Conservation (phyloP, 2,888 invertebrate genomes). For the Oscheius sp. region DNA sequence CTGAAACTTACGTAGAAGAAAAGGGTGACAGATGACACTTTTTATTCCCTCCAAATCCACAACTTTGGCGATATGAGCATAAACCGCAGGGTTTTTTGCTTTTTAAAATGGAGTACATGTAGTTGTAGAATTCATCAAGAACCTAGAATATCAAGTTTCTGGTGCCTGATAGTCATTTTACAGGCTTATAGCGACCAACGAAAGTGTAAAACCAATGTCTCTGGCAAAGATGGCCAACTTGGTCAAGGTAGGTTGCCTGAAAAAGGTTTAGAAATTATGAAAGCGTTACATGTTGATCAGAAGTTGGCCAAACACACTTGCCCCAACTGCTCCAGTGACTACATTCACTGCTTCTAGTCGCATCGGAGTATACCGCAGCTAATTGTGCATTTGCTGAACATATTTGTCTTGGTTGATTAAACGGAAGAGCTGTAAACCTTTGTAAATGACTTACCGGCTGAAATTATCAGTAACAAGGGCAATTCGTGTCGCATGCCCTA, state of each 20-base stretch:
- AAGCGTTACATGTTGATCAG: background rate
- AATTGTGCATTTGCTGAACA: no score
- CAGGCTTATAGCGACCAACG: conserved; percentile 53
- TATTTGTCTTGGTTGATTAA: no score
- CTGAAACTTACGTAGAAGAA: conserved; percentile 55
- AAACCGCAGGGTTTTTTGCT: conserved; percentile 63
- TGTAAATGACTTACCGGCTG: no score
- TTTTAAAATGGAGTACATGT: conserved; percentile 58
- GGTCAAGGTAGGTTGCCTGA: conserved; percentile 62
- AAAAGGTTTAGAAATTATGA: conserved; percentile 5
- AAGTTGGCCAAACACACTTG: conserved; percentile 67
- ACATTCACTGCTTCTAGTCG: conserved; percentile 57
- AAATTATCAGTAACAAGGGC: background rate
- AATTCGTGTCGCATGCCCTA: conserved; percentile 1
- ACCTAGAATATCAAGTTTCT: conserved; percentile 34
- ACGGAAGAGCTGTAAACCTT: no score
- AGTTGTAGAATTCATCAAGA: conserved; percentile 65
- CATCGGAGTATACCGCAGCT: conserved; percentile 69
- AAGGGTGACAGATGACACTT: conserved; percentile 66
- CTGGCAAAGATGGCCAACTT: conserved; percentile 64
- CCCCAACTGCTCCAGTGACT: conserved; percentile 66
- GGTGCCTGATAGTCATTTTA: background rate
- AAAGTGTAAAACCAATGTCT: conserved; percentile 69
- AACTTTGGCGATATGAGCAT: conserved; percentile 67
- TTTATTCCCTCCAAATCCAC: conserved; percentile 66